phyloP scores from a whole-genome alignment of 2,888 invertebrate genomes.

The Helobdella robusta region DNA sequence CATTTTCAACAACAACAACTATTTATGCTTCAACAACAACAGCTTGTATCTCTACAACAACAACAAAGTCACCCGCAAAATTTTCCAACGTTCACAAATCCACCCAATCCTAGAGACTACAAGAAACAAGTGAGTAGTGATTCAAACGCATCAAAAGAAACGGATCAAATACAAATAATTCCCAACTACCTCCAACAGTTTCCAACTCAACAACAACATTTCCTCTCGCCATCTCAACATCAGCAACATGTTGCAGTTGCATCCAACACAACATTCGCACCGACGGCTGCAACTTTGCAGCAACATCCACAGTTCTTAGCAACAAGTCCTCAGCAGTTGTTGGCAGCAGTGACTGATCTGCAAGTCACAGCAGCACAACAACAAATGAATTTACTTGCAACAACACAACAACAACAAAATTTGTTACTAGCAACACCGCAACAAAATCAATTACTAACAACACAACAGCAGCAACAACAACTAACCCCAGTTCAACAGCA shows the following conservation, averaged over 20 bases:
- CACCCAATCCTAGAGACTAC: neutral
- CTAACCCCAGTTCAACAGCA: neutral
- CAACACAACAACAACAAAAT: too few relatives aligned
- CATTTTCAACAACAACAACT: neutral
- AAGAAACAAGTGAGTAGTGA: neutral
- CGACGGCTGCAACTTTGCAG: neutral
- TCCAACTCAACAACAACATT: neutral
- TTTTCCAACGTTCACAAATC: neutral
- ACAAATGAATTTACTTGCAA: too few relatives aligned
- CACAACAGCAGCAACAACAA: neutral
- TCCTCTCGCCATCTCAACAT: neutral
- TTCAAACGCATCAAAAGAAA: neutral
- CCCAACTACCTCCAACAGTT: neutral
- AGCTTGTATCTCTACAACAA: neutral
- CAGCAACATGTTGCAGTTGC: too few relatives aligned
- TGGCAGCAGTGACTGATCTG: too few relatives aligned
- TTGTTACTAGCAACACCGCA: too few relatives aligned
- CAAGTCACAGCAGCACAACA: too few relatives aligned
- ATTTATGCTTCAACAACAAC: neutral
- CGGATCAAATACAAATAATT: neutral
- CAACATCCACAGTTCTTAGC: too few relatives aligned
- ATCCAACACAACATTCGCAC: too few relatives aligned
- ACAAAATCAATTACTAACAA: neutral
- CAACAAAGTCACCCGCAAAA: neutral
- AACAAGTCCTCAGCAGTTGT: too few relatives aligned